phyloP scores from a whole-genome alignment of 2,113 vertebrate genomes.

The Tauraco erythrolophus region DNA sequence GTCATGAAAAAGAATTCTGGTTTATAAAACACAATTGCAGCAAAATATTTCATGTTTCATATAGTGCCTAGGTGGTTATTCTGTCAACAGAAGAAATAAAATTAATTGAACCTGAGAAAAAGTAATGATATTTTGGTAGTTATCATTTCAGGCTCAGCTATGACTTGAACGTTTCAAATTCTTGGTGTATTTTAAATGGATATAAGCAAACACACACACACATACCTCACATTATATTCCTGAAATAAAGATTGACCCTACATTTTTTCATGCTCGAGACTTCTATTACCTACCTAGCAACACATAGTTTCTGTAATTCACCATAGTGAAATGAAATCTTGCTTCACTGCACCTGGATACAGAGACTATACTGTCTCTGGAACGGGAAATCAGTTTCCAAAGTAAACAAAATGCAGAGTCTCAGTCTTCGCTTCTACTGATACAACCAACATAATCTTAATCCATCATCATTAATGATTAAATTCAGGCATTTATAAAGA shows the following conservation, averaged over 20 bases:
- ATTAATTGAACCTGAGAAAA: slow-evolving; percentile 55
- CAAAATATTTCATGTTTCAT: slow-evolving; percentile 36
- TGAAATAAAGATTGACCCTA: background rate
- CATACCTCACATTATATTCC: background rate
- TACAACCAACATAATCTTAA: background rate
- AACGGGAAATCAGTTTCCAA: background rate
- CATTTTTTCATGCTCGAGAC: background rate
- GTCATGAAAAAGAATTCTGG: background rate
- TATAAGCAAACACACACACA: slow-evolving; percentile 7
- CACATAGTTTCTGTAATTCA: background rate
- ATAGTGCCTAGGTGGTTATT: background rate
- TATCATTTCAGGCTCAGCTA: slow-evolving; percentile 51
- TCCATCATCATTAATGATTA: background rate
- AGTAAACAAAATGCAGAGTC: background rate
- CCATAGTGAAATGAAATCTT: background rate
- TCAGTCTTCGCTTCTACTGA: background rate
- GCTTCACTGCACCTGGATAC: background rate
- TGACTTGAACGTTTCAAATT: slow-evolving; percentile 43
- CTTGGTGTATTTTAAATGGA: slow-evolving; percentile 29
- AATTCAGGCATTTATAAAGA: background rate
- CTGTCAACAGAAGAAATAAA: slow-evolving; percentile 57
- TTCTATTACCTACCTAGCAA: background rate
- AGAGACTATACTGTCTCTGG: background rate
- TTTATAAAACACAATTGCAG: slow-evolving; percentile 1
- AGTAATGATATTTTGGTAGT: slow-evolving; percentile 31